Evolutionary conservation across 2,113 vertebrate species (phyloP).

Genomic region (Naja naja): DNA sequence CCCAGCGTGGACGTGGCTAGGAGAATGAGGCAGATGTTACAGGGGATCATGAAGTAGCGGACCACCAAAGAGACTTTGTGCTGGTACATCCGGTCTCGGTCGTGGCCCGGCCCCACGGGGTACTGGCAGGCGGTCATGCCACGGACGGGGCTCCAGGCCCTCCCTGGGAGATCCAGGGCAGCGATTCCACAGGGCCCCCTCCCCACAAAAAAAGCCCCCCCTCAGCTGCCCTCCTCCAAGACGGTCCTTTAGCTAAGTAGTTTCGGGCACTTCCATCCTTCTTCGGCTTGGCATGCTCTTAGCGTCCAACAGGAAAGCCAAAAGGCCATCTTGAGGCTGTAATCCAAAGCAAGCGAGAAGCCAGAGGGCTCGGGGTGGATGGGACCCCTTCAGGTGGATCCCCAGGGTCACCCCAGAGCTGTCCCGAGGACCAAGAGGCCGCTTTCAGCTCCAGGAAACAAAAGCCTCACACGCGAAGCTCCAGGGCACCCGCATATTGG

Average conservation of each 20-base stretch:
- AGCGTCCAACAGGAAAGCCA: neutral
- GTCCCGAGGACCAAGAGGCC: rapidly evolving
- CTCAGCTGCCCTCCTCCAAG: rapidly evolving
- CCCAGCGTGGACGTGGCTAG: conserved; percentile 90
- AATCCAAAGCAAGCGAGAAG: neutral
- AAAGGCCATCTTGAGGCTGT: conserved; percentile 28
- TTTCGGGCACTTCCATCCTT: conserved; percentile 41
- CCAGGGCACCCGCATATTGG: neutral
- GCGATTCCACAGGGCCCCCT: neutral
- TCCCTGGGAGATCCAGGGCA: conserved; percentile 9
- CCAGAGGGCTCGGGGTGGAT: too few relatives aligned
- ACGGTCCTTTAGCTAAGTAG: conserved; percentile 5
- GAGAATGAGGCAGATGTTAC: conserved; percentile 97
- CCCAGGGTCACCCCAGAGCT: neutral
- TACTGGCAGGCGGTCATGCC: conserved; percentile 88
- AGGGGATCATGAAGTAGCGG: conserved; percentile 95
- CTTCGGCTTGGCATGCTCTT: rapidly evolving
- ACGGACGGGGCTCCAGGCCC: conserved; percentile 20
- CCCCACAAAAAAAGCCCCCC: neutral
- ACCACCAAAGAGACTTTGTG: conserved; percentile 93
- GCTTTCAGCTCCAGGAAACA: neutral
- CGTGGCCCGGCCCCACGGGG: conserved; percentile 69
- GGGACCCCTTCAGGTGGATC: neutral
- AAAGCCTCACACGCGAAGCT: too few relatives aligned
- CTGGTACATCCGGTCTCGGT: conserved; percentile 85